A percentile compares a stretch with the other conserved stretches of the same genome.
These are phyloP conservation scores for Porites rus DNA, from an alignment of 92 coral and sea anemone species.

Conservation along the genomic window DNA sequence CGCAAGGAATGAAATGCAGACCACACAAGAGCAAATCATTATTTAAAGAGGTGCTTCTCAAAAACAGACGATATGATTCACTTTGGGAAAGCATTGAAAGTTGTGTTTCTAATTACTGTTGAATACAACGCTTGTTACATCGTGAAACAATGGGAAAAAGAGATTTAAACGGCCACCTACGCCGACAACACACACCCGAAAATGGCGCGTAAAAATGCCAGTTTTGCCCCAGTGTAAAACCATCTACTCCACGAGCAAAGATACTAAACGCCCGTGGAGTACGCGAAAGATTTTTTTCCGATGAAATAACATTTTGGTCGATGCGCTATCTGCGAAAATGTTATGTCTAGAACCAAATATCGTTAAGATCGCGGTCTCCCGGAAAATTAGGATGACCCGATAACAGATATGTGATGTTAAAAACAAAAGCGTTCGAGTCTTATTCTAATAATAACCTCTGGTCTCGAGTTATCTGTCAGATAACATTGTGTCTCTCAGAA, in stretches of 20 bases:
- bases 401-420: conserved; percentile 9
- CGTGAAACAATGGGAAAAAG: conserved; percentile 25
- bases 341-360: not conserved
- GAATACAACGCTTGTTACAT: conserved; percentile 9
- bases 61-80: not conserved
- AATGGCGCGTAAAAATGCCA: conserved; percentile 5
- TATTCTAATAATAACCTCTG: conserved; percentile 5
- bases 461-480: not conserved
- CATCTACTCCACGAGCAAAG: conserved; percentile 7
- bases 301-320: not conserved
- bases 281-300: not conserved
- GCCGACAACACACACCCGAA: conserved; percentile 20
- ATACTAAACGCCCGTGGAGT: not conserved
- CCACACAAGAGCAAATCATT: not conserved
- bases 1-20: not conserved
- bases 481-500: not conserved
- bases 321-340: not conserved
- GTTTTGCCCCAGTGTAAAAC: conserved; percentile 19
- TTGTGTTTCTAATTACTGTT: conserved; percentile 22
- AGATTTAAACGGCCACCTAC: conserved; percentile 10
- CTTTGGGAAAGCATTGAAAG: not conserved
- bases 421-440: not conserved
- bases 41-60: not conserved
- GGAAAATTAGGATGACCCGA: not conserved
- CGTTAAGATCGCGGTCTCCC: not conserved